Percentiles rank a stretch among this genome's conserved stretches.
Conservation (phyloP, 2,113 vertebrate genomes). For the Antechinus flavipes region DNA sequence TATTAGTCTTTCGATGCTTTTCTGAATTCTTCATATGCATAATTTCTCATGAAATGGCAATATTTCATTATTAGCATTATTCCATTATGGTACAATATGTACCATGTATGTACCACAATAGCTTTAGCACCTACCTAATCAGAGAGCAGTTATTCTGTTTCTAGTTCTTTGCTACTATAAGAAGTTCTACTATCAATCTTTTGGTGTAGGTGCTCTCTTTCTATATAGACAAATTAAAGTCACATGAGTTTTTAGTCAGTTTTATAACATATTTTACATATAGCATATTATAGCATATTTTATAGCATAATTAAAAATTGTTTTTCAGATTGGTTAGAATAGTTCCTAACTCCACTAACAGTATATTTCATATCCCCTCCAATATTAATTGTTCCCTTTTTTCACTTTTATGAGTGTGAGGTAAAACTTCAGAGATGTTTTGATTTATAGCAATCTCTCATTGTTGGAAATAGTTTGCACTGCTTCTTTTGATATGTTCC, state of each 20-base stretch:
- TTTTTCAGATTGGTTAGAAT: neutral
- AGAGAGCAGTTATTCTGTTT: neutral
- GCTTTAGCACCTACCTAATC: neutral
- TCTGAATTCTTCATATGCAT: neutral
- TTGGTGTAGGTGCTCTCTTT: neutral
- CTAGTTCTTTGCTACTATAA: neutral
- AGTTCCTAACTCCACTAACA: too few relatives aligned
- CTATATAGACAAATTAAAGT: neutral
- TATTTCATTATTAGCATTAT: neutral
- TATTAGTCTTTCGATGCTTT: neutral
- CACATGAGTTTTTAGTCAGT: neutral
- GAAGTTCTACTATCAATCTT: neutral
- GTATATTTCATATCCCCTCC: neutral
- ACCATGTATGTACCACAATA: neutral
- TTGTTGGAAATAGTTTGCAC: neutral
- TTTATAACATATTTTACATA: neutral
- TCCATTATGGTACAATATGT: too few relatives aligned
- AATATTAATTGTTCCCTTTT: neutral
- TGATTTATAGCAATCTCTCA: neutral
- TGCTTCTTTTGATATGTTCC: neutral
- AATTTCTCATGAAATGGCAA: neutral
- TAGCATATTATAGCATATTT: neutral
- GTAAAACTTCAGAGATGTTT: neutral
- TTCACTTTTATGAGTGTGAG: neutral
- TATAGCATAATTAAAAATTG: neutral